Evolutionary conservation across 1,140 invertebrate species (phyloP).

Genomic region (Steinernema feltiae): DNA sequence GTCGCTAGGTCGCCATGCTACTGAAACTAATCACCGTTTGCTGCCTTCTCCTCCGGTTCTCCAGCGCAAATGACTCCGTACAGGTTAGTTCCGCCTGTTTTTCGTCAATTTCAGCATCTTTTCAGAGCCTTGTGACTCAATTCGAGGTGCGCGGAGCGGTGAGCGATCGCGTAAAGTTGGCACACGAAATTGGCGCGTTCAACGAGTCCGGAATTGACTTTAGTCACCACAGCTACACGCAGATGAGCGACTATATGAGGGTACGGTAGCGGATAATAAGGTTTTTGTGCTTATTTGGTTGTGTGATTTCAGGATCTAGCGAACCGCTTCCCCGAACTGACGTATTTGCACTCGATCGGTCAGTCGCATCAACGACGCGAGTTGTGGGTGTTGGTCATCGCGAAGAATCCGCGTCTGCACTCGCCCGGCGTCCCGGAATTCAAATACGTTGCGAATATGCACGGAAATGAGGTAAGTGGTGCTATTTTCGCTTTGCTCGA

Average conservation of each 20-base stretch:
- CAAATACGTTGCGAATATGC: conserved; percentile 90
- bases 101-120: neutral
- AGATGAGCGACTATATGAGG: conserved; percentile 28
- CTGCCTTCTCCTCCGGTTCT: neutral
- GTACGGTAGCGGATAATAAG: neutral
- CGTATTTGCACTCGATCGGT: conserved; percentile 29
- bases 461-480: conserved; percentile 77
- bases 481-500: neutral
- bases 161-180: neutral
- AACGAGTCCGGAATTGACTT: conserved; percentile 5
- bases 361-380: conserved; percentile 32
- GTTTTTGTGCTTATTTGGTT: neutral
- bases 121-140: neutral
- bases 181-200: neutral
- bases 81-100: neutral
- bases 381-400: conserved; percentile 72
- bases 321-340: conserved; percentile 32
- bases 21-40: neutral
- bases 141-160: conserved; percentile 3
- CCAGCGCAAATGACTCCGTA: neutral
- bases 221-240: conserved; percentile 27
- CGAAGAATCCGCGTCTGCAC: conserved; percentile 75
- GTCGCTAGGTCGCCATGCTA: neutral
- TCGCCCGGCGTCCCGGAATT: conserved; percentile 79
- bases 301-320: conserved; percentile 29